phyloP scores from a whole-genome alignment of 2,888 invertebrate genomes.

The Eudasyphora cyanicolor region DNA sequence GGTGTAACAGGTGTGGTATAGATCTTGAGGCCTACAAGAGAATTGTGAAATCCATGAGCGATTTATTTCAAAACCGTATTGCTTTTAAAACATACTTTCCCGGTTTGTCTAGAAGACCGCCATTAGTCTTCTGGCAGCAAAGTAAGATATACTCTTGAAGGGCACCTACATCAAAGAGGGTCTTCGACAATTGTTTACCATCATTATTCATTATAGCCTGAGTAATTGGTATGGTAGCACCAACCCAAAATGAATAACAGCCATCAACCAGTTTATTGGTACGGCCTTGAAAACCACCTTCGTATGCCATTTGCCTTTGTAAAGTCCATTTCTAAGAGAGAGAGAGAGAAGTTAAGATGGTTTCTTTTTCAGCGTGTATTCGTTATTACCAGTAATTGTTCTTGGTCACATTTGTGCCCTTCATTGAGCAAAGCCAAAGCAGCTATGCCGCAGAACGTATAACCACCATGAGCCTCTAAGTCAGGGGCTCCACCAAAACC shows the following conservation, averaged over 20 bases:
- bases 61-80: no score
- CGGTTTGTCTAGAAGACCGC: conserved; percentile 98
- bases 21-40: conserved; percentile 87
- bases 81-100: conserved; percentile 90
- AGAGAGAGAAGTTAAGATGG: background rate
- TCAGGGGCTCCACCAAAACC: conserved; percentile 97
- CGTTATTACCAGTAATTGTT: conserved; percentile 83
- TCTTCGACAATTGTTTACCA: conserved; percentile 73
- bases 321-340: conserved; percentile 88
- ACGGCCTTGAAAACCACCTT: conserved; percentile 98
- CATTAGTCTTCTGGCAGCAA: conserved; percentile 93
- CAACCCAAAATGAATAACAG: conserved; percentile 99
- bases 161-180: conserved; percentile 90
- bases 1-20: conserved; percentile 98
- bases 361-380: no score
- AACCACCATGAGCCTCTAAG: conserved; percentile 99
- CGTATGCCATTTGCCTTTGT: conserved; percentile 94
- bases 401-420: conserved; percentile 75
- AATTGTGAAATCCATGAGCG: background rate
- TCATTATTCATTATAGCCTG: conserved; percentile 86
- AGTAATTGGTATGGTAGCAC: conserved; percentile 93
- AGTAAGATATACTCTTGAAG: conserved; percentile 96
- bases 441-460: conserved; percentile 98
- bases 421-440: conserved; percentile 88
- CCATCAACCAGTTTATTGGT: conserved; percentile 99